Evolutionary conservation across 2,797 vertebrate species (phyloP), one percentile per base, ranked within the genome.

Genomic region (Antennarius maculatus): DNA sequence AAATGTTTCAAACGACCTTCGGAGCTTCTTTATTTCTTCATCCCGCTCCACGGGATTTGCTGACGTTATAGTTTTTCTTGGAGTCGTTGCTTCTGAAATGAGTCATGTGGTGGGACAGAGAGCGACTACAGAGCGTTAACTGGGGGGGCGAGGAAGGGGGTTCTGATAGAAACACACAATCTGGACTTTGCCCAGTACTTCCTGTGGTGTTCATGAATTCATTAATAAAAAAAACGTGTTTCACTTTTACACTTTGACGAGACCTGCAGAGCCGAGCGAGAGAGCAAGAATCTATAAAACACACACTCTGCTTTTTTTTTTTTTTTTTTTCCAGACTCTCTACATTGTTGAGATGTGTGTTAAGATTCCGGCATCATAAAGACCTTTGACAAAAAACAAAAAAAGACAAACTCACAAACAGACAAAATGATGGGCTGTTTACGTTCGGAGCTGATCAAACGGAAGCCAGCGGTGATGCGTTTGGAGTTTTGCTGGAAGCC

Each of bases 21-120:
- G 23, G 23, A 23, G 23, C 23, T 23, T 23, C 23, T 23, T 23
- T 28, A 0, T 2, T 27, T 72, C 77, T 66, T 74, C 27, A 60
- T 76, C 50, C 39, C 45, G 49, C 53, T 66, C 37, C n/a, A 17
- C 23, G 7, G 53, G 37, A 69, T 39, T 55, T 7, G 0, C 37
- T 50, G 12, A 23, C 43, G 52, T 69, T 55, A 64, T 81, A 76
- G 6, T 69, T 84, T 66, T 72, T 48, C 66, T 62, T 71, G 15
- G 13, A 61, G 23, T 65, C 65, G 48, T 10, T 62, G 43, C 53
- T 53, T 81, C 54, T 64, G 52, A 48, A 64, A 65, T 66, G 59
- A 79, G 75, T 62, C 66, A 56, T 71, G 73, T 16, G 61, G 51
- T 54, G 54, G 54, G 41, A 23, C 62, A 60, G 60, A 72, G 84